phyloP scores from a whole-genome alignment of 1,140 invertebrate genomes.

The Brachystomella parvula region DNA sequence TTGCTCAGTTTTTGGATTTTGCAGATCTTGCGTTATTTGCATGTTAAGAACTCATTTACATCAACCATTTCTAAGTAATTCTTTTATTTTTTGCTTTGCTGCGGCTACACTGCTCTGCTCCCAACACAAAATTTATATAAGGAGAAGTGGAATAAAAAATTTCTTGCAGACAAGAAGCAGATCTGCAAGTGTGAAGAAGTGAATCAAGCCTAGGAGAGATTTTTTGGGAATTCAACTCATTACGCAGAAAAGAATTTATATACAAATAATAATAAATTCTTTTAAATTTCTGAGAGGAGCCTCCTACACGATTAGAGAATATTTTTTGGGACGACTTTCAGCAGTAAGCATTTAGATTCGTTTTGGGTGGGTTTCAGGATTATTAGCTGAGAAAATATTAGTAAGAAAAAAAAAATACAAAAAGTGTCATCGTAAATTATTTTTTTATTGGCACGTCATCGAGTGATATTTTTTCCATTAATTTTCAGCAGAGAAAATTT shows the following conservation, averaged over 20 bases:
- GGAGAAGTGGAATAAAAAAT: neutral
- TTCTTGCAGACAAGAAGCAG: neutral
- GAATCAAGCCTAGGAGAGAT: neutral
- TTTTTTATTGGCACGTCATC: no score
- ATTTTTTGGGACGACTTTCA: no score
- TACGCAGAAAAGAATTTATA: neutral
- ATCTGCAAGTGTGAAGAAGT: neutral
- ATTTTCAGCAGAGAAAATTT: no score
- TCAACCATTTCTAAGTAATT: neutral
- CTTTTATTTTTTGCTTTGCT: neutral
- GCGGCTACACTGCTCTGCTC: neutral
- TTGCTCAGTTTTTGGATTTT: no score
- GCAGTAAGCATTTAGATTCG: no score
- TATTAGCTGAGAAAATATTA: no score
- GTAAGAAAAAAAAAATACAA: no score
- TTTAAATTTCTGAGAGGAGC: neutral
- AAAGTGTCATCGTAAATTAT: no score
- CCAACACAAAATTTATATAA: neutral
- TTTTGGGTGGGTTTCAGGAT: no score
- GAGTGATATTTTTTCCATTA: no score
- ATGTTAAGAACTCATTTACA: neutral
- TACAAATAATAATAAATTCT: neutral
- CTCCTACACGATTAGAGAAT: neutral
- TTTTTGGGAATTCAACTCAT: neutral
- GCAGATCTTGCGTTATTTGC: neutral